Evolutionary conservation across 2,797 vertebrate species (phyloP), one percentile per base, ranked within the genome.

Genomic region (Tachyglossus aculeatus): DNA sequence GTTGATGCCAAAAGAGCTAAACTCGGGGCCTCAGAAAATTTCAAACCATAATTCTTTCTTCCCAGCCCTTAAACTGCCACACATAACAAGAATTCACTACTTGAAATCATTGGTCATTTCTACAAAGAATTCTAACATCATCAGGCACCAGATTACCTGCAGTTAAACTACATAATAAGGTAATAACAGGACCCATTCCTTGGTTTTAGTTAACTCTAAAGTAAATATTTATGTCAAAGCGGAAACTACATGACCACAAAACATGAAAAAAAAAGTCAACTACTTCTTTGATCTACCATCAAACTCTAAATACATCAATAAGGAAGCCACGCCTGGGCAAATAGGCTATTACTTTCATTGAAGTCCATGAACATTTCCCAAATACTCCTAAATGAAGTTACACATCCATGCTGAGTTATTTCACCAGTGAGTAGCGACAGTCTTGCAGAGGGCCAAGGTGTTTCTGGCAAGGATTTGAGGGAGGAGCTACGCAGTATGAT

Each of bases 181-280:
- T 70, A 88, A 89, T 64, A 88, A 89, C 88, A 91, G 66, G 78
- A 86, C 61, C 88, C 65, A 84, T 86, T 86, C 62, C 88, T 83
- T 87, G 60, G 75, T 74, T 86, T 90, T 77, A 91, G 85, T 84
- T 83, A 92, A 89, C 85, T 88, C 84, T 77, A 90, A 95, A 94
- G 89, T 89, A 91, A 92, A 86, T 89, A 90, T 88, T 88, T 89
- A 92, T 88, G 89, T 91, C 78, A 89, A 84, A 84, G 88, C 89
- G 94, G 93, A 95, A 96, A 92, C 93, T 95, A 96, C 91, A 91
- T 92, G 90, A 92, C 94, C 92, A 96, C 92, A 92, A 91, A 94
- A 94, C 89, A 93, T 90, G 73, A 93, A 92, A 90, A 70, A 73
- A 90, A 92, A 85, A 92, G 93, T 94, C 89, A 93, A 80, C 81